A percentile compares a stretch with the other conserved stretches of the same genome.
These are phyloP conservation scores for Itoplectis maculator DNA, from an alignment of 2,888 invertebrate genomes.

Conservation along the genomic window DNA sequence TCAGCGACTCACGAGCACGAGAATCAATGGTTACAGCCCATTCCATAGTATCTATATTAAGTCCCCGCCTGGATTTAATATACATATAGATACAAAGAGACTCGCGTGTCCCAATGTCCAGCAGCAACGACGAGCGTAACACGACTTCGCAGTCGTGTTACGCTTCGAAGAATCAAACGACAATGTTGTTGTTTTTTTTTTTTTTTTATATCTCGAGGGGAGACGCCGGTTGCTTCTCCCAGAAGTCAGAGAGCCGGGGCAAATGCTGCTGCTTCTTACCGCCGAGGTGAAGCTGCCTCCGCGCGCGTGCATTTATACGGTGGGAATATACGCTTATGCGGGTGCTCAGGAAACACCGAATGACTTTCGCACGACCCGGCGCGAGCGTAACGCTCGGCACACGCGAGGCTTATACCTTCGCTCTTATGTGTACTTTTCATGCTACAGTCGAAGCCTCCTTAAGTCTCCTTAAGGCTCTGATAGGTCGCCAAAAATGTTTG, in stretches of 20 bases:
- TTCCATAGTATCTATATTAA: background rate
- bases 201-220: background rate
- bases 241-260: slow-evolving; percentile 12
- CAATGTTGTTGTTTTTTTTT: no score
- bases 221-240: background rate
- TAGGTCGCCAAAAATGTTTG: background rate
- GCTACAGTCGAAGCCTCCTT: slow-evolving; percentile 7
- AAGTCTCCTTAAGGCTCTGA: background rate
- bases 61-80: background rate
- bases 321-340: slow-evolving; percentile 47
- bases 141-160: background rate
- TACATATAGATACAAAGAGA: background rate
- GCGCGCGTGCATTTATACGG: slow-evolving; percentile 30
- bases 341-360: slow-evolving; percentile 58
- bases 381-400: slow-evolving; percentile 37
- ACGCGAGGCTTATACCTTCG: slow-evolving; percentile 24
- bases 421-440: slow-evolving; percentile 10
- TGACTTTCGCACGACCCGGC: slow-evolving; percentile 63
- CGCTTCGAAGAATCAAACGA: slow-evolving; percentile 1
- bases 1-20: no score
- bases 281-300: background rate
- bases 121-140: background rate
- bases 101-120: background rate
- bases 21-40: background rate
- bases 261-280: slow-evolving; percentile 11